These are phyloP conservation scores for Hiodon tergisus DNA, from an alignment of 2,113 vertebrate genomes.

Conservation along the genomic window DNA sequence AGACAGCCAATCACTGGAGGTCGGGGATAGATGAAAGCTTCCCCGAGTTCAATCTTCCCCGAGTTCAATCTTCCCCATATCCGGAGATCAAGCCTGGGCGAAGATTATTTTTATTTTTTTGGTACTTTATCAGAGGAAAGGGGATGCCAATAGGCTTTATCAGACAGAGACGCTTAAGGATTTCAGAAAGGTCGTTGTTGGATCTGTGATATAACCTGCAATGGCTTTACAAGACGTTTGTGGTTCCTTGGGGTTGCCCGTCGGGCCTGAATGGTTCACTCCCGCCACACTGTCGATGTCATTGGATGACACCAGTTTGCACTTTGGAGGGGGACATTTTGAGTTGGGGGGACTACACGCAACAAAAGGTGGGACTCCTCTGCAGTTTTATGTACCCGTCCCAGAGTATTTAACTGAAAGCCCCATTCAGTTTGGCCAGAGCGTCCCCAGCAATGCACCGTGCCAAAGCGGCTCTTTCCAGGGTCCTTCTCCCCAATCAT, in stretches of 20 bases:
- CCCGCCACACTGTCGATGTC: conserved; percentile 19
- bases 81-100: too few species aligned
- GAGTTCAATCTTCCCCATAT: too few species aligned
- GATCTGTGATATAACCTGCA: background rate
- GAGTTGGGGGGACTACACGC: conserved; percentile 13
- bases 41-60: too few species aligned
- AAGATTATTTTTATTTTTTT: too few species aligned
- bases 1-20: too few species aligned
- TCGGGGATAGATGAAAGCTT: too few species aligned
- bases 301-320: conserved; percentile 16
- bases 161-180: too few species aligned
- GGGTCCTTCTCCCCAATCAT: conserved; percentile 6
- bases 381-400: conserved; percentile 52
- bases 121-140: too few species aligned
- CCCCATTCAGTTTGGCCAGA: conserved; percentile 59
- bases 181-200: background rate
- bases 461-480: conserved; percentile 10
- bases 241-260: conserved; percentile 35
- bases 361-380: conserved; percentile 17
- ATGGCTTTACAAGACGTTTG: conserved; percentile 77
- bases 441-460: conserved; percentile 17
- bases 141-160: too few species aligned
- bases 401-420: conserved; percentile 50
- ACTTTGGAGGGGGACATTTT: conserved; percentile 24
- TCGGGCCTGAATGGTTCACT: conserved; percentile 25